A percentile compares a stretch with the other conserved stretches of the same genome.
These are phyloP conservation scores for Acyrthosiphon pisum DNA, from an alignment of 1,140 invertebrate genomes.

Conservation along the genomic window DNA sequence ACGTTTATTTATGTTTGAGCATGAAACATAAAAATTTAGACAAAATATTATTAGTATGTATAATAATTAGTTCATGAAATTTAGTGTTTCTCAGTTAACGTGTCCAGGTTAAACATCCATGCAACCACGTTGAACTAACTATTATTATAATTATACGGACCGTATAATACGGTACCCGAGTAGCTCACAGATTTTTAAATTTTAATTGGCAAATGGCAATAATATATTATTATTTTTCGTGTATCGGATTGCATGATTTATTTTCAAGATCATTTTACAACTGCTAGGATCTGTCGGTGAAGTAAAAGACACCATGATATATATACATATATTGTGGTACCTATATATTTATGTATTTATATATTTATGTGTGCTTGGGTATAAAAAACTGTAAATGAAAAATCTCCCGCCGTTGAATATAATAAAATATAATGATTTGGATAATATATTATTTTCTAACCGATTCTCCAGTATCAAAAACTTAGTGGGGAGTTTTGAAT, in stretches of 20 bases:
- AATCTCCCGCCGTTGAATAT: background rate
- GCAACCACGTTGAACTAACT: background rate
- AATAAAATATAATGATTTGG: conserved; percentile 5
- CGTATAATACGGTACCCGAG: background rate
- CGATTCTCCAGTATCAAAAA: background rate
- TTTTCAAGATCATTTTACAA: background rate
- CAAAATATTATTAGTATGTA: too few relatives aligned
- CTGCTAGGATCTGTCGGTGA: background rate
- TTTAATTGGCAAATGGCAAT: background rate
- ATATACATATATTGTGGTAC: too few relatives aligned
- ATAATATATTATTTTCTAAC: background rate
- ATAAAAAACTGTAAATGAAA: background rate
- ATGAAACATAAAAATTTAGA: too few relatives aligned
- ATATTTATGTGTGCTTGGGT: background rate
- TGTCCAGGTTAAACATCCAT: background rate
- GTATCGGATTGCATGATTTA: background rate
- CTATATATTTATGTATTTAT: too few relatives aligned
- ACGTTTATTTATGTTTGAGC: too few relatives aligned
- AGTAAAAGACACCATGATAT: background rate
- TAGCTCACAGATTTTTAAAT: background rate
- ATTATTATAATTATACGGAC: background rate
- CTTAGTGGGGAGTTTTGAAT: too few relatives aligned
- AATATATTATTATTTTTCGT: background rate
- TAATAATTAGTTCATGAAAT: background rate
- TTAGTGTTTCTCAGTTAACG: background rate